Evolutionary conservation across 2,113 vertebrate species (phyloP), one percentile per base, ranked within the genome.

Genomic region (Ahaetulla prasina): DNA sequence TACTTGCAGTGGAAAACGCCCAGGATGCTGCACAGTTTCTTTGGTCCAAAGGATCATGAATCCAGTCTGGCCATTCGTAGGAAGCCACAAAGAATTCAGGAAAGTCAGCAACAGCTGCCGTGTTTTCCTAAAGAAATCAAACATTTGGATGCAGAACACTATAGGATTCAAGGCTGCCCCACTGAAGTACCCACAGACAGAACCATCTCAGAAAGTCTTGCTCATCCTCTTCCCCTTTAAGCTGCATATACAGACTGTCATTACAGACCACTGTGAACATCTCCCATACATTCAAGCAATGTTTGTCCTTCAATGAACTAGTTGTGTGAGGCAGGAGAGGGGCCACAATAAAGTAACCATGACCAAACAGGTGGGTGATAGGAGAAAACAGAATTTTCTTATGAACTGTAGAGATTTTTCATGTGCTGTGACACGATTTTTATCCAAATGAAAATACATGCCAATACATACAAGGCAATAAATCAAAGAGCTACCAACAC

Each of bases 1-100:
- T 98, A 98, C 98, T 98, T 98, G 98, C 97, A 0, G 97, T 98
- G 86, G 98, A 98, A 98, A 98, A 98, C 85, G 98, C 98, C 98
- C 98, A 98, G 23, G 97, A 98, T 53, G 98, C 97, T 87, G 97
- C 98, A 96, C 98, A 98, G 50, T 98, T 97, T 92, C 94, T 95
- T 43, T 98, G 98, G 96, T 98, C 98, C 94, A 98, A 90, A 12
- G 98, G 98, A 74, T 96, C 97, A 0, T 98, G 98, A 90, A 97
- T 98, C 97, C 97, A 97, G 0, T 95, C 97, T 90, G 97, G 98
- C 98, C 98, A 98, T 85, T 97, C 97, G 27, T 98, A 98, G 86
- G 93, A 97, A 89, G 97, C 95, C 92, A 96, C 88, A 94, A 98
- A 98, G 95, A 97, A 95, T 47, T 92, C 96, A 18, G 97, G 97